These are phyloP conservation scores for Oryzias javanicus DNA, from an alignment of 2,113 vertebrate species.

Conservation along the genomic window DNA sequence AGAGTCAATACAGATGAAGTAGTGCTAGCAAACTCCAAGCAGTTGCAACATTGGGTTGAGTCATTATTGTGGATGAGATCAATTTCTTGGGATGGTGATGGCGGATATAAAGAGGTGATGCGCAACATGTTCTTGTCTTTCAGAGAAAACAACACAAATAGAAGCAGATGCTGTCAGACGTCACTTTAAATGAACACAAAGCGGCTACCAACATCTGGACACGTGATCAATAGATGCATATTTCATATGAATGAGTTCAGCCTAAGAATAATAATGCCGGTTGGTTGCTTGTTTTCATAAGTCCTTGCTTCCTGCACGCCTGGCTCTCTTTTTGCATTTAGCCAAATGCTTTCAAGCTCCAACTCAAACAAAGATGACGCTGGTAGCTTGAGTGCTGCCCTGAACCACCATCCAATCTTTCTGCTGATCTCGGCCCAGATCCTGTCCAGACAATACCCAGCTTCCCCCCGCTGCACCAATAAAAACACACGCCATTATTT, in stretches of 20 bases:
- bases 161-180: background rate
- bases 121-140: conserved; percentile 12
- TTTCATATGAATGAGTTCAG: conserved; percentile 52
- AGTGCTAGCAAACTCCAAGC: conserved; percentile 17
- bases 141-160: background rate
- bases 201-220: conserved; percentile 40
- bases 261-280: conserved; percentile 53
- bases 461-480: conserved; percentile 72
- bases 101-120: conserved; percentile 30
- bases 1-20: conserved; percentile 14
- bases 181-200: conserved; percentile 29
- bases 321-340: conserved; percentile 65
- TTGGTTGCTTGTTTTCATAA: conserved; percentile 68
- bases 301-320: conserved; percentile 66
- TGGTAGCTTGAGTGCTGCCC: conserved; percentile 51
- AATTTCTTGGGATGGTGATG: conserved; percentile 20
- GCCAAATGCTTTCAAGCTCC: conserved; percentile 63
- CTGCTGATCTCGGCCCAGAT: conserved; percentile 73
- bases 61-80: conserved; percentile 49
- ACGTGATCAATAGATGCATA: conserved; percentile 46
- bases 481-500: conserved; percentile 69
- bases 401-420: conserved; percentile 61
- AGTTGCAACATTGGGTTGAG: conserved; percentile 27
- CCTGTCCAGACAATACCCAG: conserved; percentile 79
- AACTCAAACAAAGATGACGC: conserved; percentile 76